These are phyloP conservation scores for Atrichornis clamosus DNA, from an alignment of 2,113 vertebrate genomes.

Conservation along the genomic window DNA sequence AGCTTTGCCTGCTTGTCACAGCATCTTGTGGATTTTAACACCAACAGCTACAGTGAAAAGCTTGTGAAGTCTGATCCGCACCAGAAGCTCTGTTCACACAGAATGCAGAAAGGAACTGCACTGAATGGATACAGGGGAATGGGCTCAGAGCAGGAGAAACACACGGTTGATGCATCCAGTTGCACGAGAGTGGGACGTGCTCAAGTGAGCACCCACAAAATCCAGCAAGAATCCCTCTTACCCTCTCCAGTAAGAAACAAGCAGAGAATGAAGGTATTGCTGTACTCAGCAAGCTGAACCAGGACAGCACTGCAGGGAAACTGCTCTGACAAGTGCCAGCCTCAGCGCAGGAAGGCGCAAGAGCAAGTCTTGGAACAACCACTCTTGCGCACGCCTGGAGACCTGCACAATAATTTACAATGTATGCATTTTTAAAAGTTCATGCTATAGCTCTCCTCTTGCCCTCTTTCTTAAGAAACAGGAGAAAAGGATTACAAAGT, in stretches of 20 bases:
- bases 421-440: neutral
- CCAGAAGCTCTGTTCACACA: neutral
- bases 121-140: neutral
- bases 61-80: neutral
- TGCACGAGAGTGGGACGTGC: neutral
- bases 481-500: neutral
- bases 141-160: neutral
- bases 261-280: neutral
- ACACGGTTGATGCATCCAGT: neutral
- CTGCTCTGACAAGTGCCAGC: fast-evolving
- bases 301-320: neutral
- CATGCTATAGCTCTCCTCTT: neutral
- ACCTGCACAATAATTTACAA: neutral
- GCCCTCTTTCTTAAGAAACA: neutral
- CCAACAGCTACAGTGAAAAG: neutral
- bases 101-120: neutral
- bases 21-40: slow-evolving; percentile 26
- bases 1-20: slow-evolving; percentile 5
- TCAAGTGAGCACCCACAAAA: neutral
- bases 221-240: neutral
- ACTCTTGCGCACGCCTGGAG: neutral
- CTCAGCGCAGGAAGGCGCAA: neutral
- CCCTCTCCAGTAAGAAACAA: neutral
- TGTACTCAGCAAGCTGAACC: neutral
- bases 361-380: neutral